Evolutionary conservation across 92 coral and sea anemone genomes (phyloP).

Genomic region (Parazoanthus swiftii): DNA sequence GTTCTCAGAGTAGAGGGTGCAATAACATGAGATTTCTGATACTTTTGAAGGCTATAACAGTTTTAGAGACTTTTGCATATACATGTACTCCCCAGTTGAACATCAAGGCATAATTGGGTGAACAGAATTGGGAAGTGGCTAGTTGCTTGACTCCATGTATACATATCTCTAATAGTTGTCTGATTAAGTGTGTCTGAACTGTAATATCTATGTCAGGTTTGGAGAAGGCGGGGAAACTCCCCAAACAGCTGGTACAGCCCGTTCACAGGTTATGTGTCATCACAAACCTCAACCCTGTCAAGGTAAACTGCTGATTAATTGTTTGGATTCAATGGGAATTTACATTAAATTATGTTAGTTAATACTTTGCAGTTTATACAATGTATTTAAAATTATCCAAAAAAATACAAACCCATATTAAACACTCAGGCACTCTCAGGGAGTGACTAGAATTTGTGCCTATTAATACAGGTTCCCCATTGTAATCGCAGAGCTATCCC

Average conservation of each 20-base stretch:
- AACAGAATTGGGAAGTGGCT: neutral
- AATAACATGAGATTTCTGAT: neutral
- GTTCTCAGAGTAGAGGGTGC: too few species aligned
- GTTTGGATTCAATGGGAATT: neutral
- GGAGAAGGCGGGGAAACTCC: slow-evolving; percentile 86
- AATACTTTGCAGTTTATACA: too few species aligned
- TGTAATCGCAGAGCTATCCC: too few species aligned
- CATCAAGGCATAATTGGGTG: too few species aligned
- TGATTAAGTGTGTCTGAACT: neutral
- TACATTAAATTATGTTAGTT: too few species aligned
- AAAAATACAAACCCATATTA: too few species aligned
- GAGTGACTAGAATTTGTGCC: too few species aligned
- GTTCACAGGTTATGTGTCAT: slow-evolving; percentile 73
- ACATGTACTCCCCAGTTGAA: neutral
- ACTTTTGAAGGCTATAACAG: too few species aligned
- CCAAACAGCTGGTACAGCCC: slow-evolving; percentile 65
- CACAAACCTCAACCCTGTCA: slow-evolving; percentile 83
- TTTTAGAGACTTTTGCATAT: neutral
- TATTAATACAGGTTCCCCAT: too few species aligned
- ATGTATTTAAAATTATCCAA: too few species aligned
- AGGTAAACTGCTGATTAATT: slow-evolving; percentile 52
- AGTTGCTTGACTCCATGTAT: neutral
- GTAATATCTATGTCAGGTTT: slow-evolving; percentile 49
- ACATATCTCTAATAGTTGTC: too few species aligned
- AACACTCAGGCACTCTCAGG: too few species aligned